Evolutionary conservation across 2,888 invertebrate genomes (phyloP).

Genomic region (Caenorhabditis wallacei): DNA sequence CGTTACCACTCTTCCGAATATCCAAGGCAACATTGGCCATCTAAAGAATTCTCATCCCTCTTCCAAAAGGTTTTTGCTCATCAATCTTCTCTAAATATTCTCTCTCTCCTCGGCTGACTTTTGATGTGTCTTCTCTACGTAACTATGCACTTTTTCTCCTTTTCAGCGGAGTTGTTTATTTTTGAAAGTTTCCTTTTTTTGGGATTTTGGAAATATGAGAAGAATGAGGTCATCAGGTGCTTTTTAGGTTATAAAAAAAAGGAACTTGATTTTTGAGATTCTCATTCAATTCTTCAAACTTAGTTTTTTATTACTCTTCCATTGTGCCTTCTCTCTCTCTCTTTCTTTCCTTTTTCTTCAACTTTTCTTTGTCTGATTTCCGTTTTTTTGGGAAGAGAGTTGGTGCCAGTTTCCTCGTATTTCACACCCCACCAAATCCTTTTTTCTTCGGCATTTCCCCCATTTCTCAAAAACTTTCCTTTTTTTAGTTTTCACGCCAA

Average conservation of each 20-base stretch:
- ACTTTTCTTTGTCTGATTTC: conserved; percentile 58
- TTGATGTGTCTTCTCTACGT: conserved; percentile 6
- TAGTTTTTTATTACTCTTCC: conserved; percentile 31
- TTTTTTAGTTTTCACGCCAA: not conserved
- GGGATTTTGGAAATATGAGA: not conserved
- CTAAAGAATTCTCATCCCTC: too few species aligned
- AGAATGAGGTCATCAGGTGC: not conserved
- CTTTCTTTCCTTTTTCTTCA: conserved; percentile 3
- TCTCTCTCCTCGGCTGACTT: conserved; percentile 14
- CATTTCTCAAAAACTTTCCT: conserved; percentile 11
- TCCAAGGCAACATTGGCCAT: too few species aligned
- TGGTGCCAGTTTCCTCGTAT: conserved; percentile 58
- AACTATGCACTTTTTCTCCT: not conserved
- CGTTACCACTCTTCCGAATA: too few species aligned
- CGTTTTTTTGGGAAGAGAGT: conserved; percentile 41
- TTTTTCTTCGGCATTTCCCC: conserved; percentile 11
- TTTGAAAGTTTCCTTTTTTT: not conserved
- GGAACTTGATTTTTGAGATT: not conserved
- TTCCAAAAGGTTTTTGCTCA: conserved; percentile 2
- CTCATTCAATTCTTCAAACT: not conserved
- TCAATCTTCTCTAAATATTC: conserved; percentile 17
- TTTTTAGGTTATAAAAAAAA: not conserved
- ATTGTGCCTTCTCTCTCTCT: conserved; percentile 11
- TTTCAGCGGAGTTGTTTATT: not conserved
- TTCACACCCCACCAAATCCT: conserved; percentile 60